Base-by-base conservation (phyloP, 1,140 invertebrate genomes). In the Drosophila lacertosa region DNA sequence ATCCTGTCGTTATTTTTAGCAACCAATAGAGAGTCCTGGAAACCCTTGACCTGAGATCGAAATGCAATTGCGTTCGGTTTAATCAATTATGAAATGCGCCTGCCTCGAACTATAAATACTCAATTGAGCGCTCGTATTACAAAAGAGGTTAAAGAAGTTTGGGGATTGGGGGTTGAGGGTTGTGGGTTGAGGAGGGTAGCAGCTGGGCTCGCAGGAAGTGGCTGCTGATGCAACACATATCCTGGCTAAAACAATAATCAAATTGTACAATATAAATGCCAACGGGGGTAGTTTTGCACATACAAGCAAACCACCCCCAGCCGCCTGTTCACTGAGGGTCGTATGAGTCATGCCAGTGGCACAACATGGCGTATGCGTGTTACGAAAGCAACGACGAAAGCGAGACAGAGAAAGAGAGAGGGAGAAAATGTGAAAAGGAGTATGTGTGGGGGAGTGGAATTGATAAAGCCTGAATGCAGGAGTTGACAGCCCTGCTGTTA, bases 341-440 rank as follows among this genome's bases (percentile, higher is more conserved):
- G 59, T 44, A 79, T 79, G 77, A 79, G 77, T 79, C 77, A 79
- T 80, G 33, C 67, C 10, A 32, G 9, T 32, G 60, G 60, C 60
- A 32, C 60, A 71, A 72, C 77, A 54, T 66, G 77, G 69, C 77
- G 66, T 81, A 81, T 80, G 77, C 77, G 76, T 78, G 70, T 74
- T 69, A 33, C 40, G 39, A 50, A 22, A 26, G 18, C 39, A 33
- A 55, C 20, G n/a, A n/a, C n/a, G n/a, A n/a, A n/a, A n/a, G n/a
- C n/a, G n/a, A 29, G 32, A 47, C n/a, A 11, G 26, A 22, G 10
- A 7, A 1, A 4, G 24, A 24, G 32, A 11, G 40, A 13, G 24
- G 16, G 16, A 15, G 24, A 7, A 15, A 4, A 1, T 5, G 9
- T 15, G 10, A 45, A 15, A 15, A 35, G 35, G 11, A n/a, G 45